Percentiles rank a stretch among this genome's conserved stretches.
phyloP scores from a whole-genome alignment of 2,113 vertebrate genomes.

The Vulpes vulpes region DNA sequence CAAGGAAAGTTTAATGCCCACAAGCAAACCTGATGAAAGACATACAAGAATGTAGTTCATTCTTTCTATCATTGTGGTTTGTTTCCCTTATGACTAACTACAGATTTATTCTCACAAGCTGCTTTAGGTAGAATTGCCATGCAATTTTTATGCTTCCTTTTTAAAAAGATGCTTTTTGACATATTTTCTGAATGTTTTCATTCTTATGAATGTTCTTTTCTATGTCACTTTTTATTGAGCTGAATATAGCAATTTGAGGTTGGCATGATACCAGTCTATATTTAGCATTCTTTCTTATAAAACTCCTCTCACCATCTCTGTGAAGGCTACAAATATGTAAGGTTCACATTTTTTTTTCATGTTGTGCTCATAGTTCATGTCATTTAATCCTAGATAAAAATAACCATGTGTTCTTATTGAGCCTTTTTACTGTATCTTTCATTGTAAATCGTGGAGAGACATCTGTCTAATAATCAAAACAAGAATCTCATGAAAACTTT shows the following conservation, averaged over 20 bases:
- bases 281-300: constrained; percentile 60
- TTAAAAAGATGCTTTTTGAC: constrained; percentile 60
- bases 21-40: constrained; percentile 20
- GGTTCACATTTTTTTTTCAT: neutral
- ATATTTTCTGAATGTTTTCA: constrained; percentile 25
- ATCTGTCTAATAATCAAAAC: constrained; percentile 67
- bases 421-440: neutral
- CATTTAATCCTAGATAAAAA: constrained; percentile 64
- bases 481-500: constrained; percentile 67
- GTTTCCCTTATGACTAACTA: neutral
- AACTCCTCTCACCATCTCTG: neutral
- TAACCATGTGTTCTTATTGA: constrained; percentile 14
- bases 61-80: constrained; percentile 35
- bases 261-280: constrained; percentile 53
- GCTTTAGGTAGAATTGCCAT: constrained; percentile 63
- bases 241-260: constrained; percentile 65
- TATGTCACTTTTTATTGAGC: constrained; percentile 69
- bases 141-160: constrained; percentile 47
- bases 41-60: neutral
- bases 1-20: constrained; percentile 14
- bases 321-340: neutral
- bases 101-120: constrained; percentile 32
- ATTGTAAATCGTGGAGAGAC: neutral
- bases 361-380: constrained; percentile 53
- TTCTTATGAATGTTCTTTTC: constrained; percentile 39